Base-by-base conservation (phyloP, 2,888 invertebrate genomes). In the Ischnura elegans region DNA sequence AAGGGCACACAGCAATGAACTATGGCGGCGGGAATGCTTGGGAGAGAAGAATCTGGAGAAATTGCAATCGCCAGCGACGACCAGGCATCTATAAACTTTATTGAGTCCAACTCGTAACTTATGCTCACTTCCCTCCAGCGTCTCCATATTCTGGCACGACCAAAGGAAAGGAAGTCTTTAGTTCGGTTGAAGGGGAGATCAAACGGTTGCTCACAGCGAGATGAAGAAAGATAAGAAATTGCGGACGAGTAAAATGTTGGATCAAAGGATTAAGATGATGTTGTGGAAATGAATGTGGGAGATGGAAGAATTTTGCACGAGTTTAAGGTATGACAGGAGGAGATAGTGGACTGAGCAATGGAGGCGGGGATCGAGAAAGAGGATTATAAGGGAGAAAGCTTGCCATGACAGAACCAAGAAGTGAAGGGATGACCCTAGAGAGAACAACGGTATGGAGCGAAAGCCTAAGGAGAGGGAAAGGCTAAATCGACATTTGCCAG, bases 241-340 rank as follows among this genome's bases (percentile, higher is more conserved):
- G 76, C 25, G 76, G 76, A 76, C 76, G 76, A 76, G 76, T 76
- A 76, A 76, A 76, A 76, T 36, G 76, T 36, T 76, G 76, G 76
- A 76, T 76, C 76, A 76, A 76, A 76, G 76, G 76, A 76, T 76
- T 76, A 76, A 36, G 36, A 76, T 36, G 76, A 76, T 76, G 76
- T 36, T 76, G 76, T 76, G 76, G 76, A 76, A 76, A 76, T 36
- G 76, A 76, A 36, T 25, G 76, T 36, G 76, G 76, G 36, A 76
- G 76, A 76, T 25, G 76, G 10, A 36, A 36, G 76, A 76, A 76
- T 76, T 76, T 76, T 76, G 76, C 76, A 76, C 76, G 76, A 76
- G 76, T 76, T 76, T 76, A 76, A 76, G 36, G 36, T 76, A 76
- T 76, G 76, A 76, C 76, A 76, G 76, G n/a, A 61, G 61, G 36